Base-by-base conservation (phyloP, 2,888 invertebrate species). In the Cyrtodaria siliqua region DNA sequence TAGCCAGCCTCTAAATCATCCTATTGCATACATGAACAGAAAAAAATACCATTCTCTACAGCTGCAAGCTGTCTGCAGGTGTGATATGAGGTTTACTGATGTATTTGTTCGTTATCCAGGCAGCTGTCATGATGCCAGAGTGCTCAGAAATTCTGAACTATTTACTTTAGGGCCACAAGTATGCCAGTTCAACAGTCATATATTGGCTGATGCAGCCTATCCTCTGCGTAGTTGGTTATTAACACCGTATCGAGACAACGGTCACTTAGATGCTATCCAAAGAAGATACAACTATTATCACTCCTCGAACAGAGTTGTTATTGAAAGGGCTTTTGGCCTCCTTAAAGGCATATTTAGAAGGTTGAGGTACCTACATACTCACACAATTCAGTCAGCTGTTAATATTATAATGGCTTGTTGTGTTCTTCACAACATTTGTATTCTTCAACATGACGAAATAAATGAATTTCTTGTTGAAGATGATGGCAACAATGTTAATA, bases 171-270 rank as follows among this genome's bases (percentile, higher is more conserved):
- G n/a, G n/a, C n/a, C n/a, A n/a, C n/a, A n/a, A n/a, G n/a, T n/a
- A 38, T 74, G 63, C 26, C 53, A 61, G 14, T 49, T 16, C 16
- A 23, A 50, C 14, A 27, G 66, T 53, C 81, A 81, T 57, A 33
- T 74, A 3, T 44, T 77, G 29, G 81, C 59, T 42, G 81, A 78
- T 47, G 72, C 61, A 16, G 78, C 53, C 18, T 82, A 67, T 67
- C 78, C 72, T 6, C 12, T 78, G 8, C 61, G 16, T 61, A 47
- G n/a, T 16, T 78, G 74, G 68, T 23, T 81, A 12, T 24, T 81
- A 42, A 78, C 75, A 50, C 74, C 78, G 2, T 81, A 57, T 55
- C 44, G 81, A 56, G 81, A 78, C 24, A 81, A 68, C 50, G 81
- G 81, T n/a, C 62, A 67, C 56, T 29, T 78, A 33, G 72, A 61